Evolutionary conservation across 2,113 vertebrate genomes (phyloP), one percentile per base, ranked within the genome.

Genomic region (Chunga burmeisteri): DNA sequence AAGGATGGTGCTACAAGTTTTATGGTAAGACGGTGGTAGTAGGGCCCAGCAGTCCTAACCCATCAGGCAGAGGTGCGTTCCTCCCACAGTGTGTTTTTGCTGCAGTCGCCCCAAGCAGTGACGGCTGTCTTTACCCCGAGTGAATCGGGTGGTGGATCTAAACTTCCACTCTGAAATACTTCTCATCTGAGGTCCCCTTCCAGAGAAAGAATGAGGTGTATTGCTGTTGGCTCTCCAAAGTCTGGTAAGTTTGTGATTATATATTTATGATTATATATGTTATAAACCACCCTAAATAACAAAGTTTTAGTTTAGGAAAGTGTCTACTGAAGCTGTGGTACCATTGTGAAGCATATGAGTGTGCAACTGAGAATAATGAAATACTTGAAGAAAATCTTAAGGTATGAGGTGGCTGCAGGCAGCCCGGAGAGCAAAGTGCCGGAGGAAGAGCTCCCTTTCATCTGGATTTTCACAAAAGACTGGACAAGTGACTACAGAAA

Each of bases 101-200:
- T 77, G 75, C 36, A 7, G 19, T 13, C 0, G 0, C 15, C 26
- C 25, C 38, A 75, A 29, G 70, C 19, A 46, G 5, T 6, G 9
- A 50, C 0, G 1, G 17, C 32, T 81, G 16, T 61, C 30, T 75
- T 78, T 55, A 16, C 14, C 67, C 30, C 0, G 1, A 21, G 13
- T 44, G 19, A 66, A 44, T 0, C 26, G 38, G 22, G 36, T 62
- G 61, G 23, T 1, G 8, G 34, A 87, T 62, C 40, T 46, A 92
- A 56, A 56, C 26, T 36, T 20, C 25, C 10, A 22, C 40, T 16
- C 46, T 66, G 26, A 84, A 65, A 74, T 16, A 8, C 34, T 73
- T 56, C 40, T 52, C 22, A n/a, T 17, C 44, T 42, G 27, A 4
- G 6, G 25, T 17, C 30, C 13, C 15, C 59, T 81, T 66, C 42